These are phyloP conservation scores for Cynocephalus volans DNA, from an alignment of 2,113 vertebrate species.

Conservation along the genomic window DNA sequence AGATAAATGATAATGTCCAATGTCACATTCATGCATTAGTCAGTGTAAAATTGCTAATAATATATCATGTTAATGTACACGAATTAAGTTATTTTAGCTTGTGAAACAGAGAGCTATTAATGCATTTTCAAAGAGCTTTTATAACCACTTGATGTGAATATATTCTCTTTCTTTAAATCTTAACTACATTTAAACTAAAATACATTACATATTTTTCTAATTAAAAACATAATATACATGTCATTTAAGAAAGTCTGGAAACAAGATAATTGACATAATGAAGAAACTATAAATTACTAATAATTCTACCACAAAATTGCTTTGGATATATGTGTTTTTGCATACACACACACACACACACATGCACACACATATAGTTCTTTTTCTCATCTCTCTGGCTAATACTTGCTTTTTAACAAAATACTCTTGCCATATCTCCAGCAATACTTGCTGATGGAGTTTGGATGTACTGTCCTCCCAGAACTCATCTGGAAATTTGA, in stretches of 20 bases:
- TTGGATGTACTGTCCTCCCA: too few species aligned
- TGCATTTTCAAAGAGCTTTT: neutral
- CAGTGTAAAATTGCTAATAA: neutral
- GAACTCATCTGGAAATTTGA: too few species aligned
- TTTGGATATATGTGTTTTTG: neutral
- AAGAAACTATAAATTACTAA: neutral
- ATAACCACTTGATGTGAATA: neutral
- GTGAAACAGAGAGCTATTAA: neutral
- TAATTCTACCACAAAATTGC: neutral
- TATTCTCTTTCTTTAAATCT: neutral
- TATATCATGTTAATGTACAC: neutral
- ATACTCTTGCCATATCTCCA: too few species aligned
- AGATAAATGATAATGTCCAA: slow-evolving; percentile 36
- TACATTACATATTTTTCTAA: slow-evolving; percentile 7
- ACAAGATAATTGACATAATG: neutral
- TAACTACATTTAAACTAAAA: slow-evolving; percentile 15
- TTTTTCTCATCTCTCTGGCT: neutral
- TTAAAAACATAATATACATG: neutral
- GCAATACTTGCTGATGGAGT: too few species aligned
- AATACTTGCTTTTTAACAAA: neutral
- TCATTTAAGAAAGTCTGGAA: neutral
- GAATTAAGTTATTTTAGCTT: neutral
- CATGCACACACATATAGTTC: neutral
- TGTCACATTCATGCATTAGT: neutral
- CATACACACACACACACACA: neutral